Evolutionary conservation across 35 echinoderm and acorn worm genomes (phyloP).

Genomic region (Hemicentrotus pulcherrimus): DNA sequence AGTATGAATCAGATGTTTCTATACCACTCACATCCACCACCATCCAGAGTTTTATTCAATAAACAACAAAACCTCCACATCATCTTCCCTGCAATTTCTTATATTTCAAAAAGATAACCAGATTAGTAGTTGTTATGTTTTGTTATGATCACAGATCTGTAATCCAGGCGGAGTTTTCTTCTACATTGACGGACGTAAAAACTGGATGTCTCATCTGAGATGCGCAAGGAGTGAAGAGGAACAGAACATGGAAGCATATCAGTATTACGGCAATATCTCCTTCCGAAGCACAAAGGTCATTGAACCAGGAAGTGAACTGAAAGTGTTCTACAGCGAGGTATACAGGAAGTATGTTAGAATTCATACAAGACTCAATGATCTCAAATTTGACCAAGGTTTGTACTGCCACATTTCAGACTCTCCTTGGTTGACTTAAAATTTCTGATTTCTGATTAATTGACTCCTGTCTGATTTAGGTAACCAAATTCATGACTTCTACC

Average conservation of each 20-base stretch:
- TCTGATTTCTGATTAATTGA: too few species aligned
- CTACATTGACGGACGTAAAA: neutral
- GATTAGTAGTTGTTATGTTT: neutral
- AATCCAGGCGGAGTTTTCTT: neutral
- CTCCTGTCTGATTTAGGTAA: neutral
- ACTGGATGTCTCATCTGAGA: neutral
- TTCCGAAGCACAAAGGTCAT: conserved; percentile 39
- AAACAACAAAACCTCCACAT: too few species aligned
- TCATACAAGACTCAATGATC: neutral
- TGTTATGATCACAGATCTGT: conserved; percentile 22
- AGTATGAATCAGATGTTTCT: too few species aligned
- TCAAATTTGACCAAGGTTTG: neutral
- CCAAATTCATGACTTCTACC: neutral
- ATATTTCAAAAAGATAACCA: too few species aligned
- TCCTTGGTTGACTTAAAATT: neutral
- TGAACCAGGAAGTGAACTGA: conserved; percentile 43
- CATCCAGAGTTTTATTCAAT: too few species aligned
- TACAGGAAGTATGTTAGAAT: neutral
- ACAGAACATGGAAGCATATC: conserved; percentile 25
- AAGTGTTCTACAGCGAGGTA: conserved; percentile 22
- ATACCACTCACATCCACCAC: too few species aligned
- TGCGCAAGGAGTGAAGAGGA: conserved; percentile 26
- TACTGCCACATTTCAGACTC: neutral
- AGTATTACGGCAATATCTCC: conserved; percentile 33
- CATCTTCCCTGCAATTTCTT: too few species aligned